Evolutionary conservation across 2,888 invertebrate genomes (phyloP).

Genomic region (Malthinus flaveolus): DNA sequence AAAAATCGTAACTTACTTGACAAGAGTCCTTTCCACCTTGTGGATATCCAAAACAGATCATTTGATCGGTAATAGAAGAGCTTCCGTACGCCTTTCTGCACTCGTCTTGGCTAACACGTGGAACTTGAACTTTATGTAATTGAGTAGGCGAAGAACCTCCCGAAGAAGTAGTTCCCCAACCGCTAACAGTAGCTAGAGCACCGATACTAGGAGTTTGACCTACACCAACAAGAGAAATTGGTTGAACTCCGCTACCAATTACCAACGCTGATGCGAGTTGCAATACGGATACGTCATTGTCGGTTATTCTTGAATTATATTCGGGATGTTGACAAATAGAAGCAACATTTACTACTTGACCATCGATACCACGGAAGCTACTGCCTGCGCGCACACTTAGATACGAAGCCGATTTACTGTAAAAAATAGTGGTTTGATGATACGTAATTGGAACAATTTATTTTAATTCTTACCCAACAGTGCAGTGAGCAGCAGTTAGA

Average conservation of each 20-base stretch:
- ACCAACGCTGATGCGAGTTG: neutral
- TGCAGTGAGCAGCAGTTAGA: conserved; percentile 16
- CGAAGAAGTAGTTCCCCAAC: conserved; percentile 17
- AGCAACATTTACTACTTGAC: no score
- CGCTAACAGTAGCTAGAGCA: conserved; percentile 8
- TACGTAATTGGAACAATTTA: no score
- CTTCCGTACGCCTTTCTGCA: conserved; percentile 36
- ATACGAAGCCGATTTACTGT: no score
- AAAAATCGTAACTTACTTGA: no score
- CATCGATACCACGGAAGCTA: neutral
- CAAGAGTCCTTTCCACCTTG: neutral
- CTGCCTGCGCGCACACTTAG: neutral
- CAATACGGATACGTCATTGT: conserved; percentile 4
- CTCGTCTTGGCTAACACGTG: neutral
- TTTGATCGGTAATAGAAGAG: conserved; percentile 16
- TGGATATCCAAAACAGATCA: conserved; percentile 2
- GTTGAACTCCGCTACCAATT: conserved; percentile 3
- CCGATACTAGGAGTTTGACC: neutral
- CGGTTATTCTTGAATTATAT: neutral
- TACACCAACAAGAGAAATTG: neutral
- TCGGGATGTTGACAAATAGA: neutral
- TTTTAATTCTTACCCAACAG: neutral
- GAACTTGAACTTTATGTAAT: neutral
- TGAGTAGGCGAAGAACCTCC: neutral
- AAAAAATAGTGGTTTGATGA: no score